These are phyloP conservation scores for Pteronotus mesoamericanus DNA, from an alignment of 2,797 vertebrate species.

Conservation along the genomic window DNA sequence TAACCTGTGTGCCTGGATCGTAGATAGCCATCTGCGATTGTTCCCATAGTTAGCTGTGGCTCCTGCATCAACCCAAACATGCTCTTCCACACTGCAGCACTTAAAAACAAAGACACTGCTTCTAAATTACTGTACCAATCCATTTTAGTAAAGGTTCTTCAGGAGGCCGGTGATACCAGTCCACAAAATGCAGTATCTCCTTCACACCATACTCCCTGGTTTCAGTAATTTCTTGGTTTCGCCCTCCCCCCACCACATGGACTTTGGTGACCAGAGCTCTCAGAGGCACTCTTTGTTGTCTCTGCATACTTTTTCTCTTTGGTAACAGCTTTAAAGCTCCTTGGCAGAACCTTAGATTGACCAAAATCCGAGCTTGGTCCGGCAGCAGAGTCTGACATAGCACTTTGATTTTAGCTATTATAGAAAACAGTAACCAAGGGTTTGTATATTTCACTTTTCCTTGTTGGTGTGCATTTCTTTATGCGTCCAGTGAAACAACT, in stretches of 20 bases:
- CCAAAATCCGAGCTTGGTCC: not conserved
- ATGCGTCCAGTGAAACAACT: not conserved
- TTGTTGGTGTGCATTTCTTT: not conserved
- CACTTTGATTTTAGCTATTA: not conserved
- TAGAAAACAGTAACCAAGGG: not conserved
- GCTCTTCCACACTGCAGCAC: not conserved
- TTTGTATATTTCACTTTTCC: not conserved
- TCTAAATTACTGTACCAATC: not conserved
- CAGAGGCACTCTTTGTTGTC: not conserved
- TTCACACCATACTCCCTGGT: not conserved
- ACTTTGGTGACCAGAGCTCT: not conserved
- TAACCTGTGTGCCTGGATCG: not conserved
- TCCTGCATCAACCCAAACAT: not conserved
- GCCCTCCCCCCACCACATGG: fast-evolving
- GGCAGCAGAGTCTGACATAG: not conserved
- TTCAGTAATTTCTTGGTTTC: not conserved
- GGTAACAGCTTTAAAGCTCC: not conserved
- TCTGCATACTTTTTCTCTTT: not conserved
- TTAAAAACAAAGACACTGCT: not conserved
- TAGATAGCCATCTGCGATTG: not conserved
- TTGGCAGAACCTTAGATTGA: not conserved
- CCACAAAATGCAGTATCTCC: not conserved
- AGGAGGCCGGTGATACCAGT: not conserved
- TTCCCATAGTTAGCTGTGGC: not conserved
- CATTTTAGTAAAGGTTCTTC: not conserved